Percentiles rank a stretch among this genome's conserved stretches.
Conservation (phyloP, 2,113 vertebrate species). For the Melanerpes formicivorus region DNA sequence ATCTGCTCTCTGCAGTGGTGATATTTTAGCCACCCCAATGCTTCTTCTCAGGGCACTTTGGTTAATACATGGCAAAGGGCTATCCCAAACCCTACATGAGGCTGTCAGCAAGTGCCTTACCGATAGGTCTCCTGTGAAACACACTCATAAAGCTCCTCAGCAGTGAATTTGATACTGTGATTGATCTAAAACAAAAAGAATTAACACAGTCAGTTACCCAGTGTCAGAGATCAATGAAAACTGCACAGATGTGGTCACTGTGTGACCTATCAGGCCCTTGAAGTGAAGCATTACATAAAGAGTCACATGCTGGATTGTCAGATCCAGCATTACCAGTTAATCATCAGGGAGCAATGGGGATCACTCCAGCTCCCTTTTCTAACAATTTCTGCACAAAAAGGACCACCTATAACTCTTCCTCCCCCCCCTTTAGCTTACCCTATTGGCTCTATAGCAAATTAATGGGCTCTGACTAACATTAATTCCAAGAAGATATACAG, state of each 20-base stretch:
- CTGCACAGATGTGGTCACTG: not conserved
- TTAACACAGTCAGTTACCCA: not conserved
- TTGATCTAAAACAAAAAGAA: constrained; percentile 78
- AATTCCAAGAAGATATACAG: not conserved
- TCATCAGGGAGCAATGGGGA: fast-evolving
- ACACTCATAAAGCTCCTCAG: constrained; percentile 85
- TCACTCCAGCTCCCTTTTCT: not conserved
- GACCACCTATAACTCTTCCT: not conserved
- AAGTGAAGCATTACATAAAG: not conserved
- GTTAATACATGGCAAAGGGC: not conserved
- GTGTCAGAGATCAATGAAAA: not conserved
- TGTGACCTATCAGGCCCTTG: not conserved
- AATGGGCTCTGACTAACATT: not conserved
- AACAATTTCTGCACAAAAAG: not conserved
- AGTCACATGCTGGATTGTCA: not conserved
- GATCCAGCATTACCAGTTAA: not conserved
- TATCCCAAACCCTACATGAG: not conserved
- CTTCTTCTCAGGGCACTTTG: not conserved
- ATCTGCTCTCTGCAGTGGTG: not conserved
- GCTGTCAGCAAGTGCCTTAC: constrained; percentile 64
- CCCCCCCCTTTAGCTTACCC: not conserved
- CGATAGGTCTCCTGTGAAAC: constrained; percentile 86
- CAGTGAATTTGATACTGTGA: constrained; percentile 74
- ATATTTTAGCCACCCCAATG: not conserved
- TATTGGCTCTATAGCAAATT: not conserved